Percentiles rank a stretch among this genome's conserved stretches.
phyloP scores from a whole-genome alignment of 2,113 vertebrate species.

The Podarcis muralis region DNA sequence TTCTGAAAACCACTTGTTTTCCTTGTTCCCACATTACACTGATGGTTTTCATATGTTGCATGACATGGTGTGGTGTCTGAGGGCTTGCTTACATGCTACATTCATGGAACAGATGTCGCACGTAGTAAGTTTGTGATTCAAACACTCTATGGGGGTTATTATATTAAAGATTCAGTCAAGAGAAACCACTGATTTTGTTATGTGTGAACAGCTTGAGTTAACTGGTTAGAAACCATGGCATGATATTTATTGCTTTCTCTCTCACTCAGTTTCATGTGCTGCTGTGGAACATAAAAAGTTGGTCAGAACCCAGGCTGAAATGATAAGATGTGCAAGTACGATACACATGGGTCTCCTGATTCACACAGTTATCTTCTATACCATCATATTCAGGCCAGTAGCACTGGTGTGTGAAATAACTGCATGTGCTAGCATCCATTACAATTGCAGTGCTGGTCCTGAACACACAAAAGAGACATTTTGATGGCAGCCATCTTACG shows the following conservation, averaged over 20 bases:
- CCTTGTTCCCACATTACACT: slow-evolving; percentile 19
- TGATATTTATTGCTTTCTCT: neutral
- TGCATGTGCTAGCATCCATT: neutral
- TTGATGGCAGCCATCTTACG: neutral
- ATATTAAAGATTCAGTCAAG: neutral
- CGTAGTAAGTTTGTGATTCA: neutral
- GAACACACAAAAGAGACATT: neutral
- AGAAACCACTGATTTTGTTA: slow-evolving; percentile 1
- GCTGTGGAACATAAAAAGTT: neutral
- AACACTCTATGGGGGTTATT: neutral
- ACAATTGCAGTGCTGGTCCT: neutral
- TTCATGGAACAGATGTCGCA: slow-evolving; percentile 10
- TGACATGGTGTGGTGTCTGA: slow-evolving; percentile 13
- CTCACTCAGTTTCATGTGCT: neutral
- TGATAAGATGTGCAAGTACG: neutral
- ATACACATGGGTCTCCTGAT: neutral
- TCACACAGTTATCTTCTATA: neutral
- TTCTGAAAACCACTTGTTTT: slow-evolving; percentile 6
- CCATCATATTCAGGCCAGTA: neutral
- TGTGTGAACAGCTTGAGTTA: neutral
- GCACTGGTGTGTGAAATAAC: neutral
- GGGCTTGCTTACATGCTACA: neutral
- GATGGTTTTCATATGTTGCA: slow-evolving; percentile 13
- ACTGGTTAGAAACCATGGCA: neutral
- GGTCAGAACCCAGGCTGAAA: neutral